A percentile compares a stretch with the other conserved stretches of the same genome.
Conservation (phyloP, 2,797 vertebrate species). For the Hipposideros larvatus region DNA sequence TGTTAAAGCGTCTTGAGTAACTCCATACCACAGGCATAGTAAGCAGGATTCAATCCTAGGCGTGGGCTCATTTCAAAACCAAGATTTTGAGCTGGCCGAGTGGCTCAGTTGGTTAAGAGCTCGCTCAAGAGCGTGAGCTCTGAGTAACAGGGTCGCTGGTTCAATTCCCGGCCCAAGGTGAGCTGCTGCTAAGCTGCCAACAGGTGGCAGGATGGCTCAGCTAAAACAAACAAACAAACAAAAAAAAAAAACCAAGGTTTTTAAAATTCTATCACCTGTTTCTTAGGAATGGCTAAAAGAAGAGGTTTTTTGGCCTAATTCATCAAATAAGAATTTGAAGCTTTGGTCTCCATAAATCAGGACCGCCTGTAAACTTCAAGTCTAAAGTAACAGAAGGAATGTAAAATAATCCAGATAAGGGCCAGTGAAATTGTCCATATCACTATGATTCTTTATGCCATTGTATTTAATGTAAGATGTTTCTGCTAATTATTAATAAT, state of each 20-base stretch:
- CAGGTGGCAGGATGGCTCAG: no score
- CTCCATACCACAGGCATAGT: background rate
- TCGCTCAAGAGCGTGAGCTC: no score
- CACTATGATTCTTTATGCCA: background rate
- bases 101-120: no score
- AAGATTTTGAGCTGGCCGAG: background rate
- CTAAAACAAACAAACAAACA: no score
- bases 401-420: background rate
- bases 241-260: background rate
- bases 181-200: no score
- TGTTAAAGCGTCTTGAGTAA: background rate
- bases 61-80: background rate
- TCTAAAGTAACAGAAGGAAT: background rate
- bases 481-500: background rate
- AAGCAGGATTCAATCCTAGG: background rate
- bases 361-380: background rate
- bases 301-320: background rate
- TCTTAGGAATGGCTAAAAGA: background rate
- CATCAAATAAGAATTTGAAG: background rate
- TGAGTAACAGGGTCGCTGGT: no score
- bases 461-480: background rate
- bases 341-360: background rate
- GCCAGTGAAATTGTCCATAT: background rate
- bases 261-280: background rate
- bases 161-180: no score